Base-by-base conservation (phyloP, 2,888 invertebrate genomes). In the Scrobipalpa costella region DNA sequence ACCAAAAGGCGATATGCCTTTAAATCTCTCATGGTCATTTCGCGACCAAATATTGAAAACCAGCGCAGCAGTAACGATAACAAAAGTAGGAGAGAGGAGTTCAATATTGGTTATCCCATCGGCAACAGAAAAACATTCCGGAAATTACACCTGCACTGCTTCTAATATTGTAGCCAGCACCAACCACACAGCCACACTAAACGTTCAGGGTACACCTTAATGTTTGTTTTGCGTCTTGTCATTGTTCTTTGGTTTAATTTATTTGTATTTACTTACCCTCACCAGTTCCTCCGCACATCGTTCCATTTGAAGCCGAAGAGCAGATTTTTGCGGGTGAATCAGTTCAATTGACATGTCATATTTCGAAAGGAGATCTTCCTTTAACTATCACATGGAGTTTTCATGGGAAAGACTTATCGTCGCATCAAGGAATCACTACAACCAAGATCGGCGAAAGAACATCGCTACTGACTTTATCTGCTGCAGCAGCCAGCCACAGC, bases 81-180 rank as follows among this genome's bases (percentile, higher is more conserved):
- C 93, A 34, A 93, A 93, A 79, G 87, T 93, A 71, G 93, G 94
- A 76, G 93, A 92, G 74, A 88, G 94, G 70, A 93, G 93, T 74
- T 93, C 93, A 68, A 91, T 94, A 66, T 81, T 95, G 74, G 93
- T 93, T 71, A 94, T 95, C 69, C 93, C 94, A 70, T 92, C 94
- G 9, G 94, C 94, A 58, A 93, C 93, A 71, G 94, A 94, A 64
- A 92, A 93, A 71, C 95, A 96, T 83, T 93, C 94, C 57, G 96
- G 96, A 69, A 94, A 94, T 81, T 96, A 96, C 83, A 95, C 95
- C 59, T 96, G 96, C 86, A 92, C 93, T 71, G 96, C 95, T 64
- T 92, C 92, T 69, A 96, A 96, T 86, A 82, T 85, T 69, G 95
- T 94, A 80, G 95, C 95, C 66, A 90, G 86, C 77, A 92, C 93